These are phyloP conservation scores for Tipula lateralis DNA, from an alignment of 2,888 invertebrate genomes.

Conservation along the genomic window DNA sequence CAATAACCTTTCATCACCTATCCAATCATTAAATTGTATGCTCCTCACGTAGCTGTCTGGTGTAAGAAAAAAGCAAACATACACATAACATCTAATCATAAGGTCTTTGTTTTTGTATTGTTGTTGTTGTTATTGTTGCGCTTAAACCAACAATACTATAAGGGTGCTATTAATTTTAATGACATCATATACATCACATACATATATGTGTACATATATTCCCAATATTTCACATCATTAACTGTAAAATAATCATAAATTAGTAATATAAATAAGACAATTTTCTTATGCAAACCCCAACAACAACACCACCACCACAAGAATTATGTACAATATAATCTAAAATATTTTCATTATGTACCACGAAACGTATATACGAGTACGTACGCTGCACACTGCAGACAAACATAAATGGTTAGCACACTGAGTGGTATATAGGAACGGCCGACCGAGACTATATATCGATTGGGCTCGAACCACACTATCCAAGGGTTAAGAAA, in stretches of 20 bases:
- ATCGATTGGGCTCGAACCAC: not conserved
- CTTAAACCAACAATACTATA: not conserved
- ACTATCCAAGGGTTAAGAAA: not conserved
- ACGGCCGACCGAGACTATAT: not conserved
- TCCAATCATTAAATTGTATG: not conserved
- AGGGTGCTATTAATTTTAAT: constrained; percentile 24
- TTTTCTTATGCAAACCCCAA: not conserved
- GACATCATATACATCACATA: constrained; percentile 19
- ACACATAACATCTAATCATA: constrained; percentile 21
- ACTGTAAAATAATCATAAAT: constrained; percentile 19
- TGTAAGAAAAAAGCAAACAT: not conserved
- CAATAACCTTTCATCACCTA: constrained; percentile 24
- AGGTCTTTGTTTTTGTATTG: not conserved
- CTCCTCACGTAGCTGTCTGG: not conserved
- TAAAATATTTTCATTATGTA: not conserved
- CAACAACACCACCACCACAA: not conserved
- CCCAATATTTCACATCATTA: constrained; percentile 9
- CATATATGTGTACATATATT: too few relatives aligned
- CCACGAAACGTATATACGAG: not conserved
- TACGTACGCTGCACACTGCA: not conserved
- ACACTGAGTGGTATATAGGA: not conserved
- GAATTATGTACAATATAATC: not conserved
- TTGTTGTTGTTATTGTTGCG: not conserved
- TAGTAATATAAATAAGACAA: constrained; percentile 5
- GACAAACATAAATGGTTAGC: not conserved